Base-by-base conservation (phyloP, 2,888 invertebrate species). In the Neuroscelio doddi region DNA sequence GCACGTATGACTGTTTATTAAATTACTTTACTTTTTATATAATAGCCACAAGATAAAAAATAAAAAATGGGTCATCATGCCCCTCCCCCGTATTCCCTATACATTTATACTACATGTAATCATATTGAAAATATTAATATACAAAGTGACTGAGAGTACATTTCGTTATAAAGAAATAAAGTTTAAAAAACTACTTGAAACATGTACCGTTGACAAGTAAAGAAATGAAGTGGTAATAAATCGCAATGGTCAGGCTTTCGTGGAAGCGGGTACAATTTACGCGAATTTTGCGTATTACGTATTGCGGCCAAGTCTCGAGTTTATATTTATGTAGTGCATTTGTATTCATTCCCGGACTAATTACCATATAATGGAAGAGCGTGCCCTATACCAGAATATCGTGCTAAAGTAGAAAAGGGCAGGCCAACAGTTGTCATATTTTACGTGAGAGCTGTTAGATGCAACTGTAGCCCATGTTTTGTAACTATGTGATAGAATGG, bases 281-380 rank as follows among this genome's bases (percentile, higher is more conserved):
- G 12, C 36, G 36, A n/a, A 14, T 36, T 36, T 14, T 32, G 5
- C 12, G 32, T 32, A 32, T 10, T 15, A 41, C 29, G 26, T 9
- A 50, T 47, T 36, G 21, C 26, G 21, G 21, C 34, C 44, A 27
- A 15, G 49, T 49, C 32, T 24, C 26, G 44, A 26, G 41, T 62
- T 36, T 57, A 59, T 68, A 70, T 73, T 72, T 73, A 70, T 69
- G 68, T 61, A 27, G 39, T 53, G 57, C 72, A 74, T 75, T 74
- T 66, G 71, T 76, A 76, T 73, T 72, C 71, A 75, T 76, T 73
- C 57, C 57, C 52, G 61, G 47, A 66, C 70, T 75, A 75, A 76
- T 75, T 74, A 74, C 62, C 72, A 68, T 69, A 68, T 73, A 70
- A 71, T 68, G 65, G 59, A 61, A 46, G 44, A 44, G 27, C 26